phyloP scores from a whole-genome alignment of 2,113 vertebrate species.

The Pelodiscus sinensis region DNA sequence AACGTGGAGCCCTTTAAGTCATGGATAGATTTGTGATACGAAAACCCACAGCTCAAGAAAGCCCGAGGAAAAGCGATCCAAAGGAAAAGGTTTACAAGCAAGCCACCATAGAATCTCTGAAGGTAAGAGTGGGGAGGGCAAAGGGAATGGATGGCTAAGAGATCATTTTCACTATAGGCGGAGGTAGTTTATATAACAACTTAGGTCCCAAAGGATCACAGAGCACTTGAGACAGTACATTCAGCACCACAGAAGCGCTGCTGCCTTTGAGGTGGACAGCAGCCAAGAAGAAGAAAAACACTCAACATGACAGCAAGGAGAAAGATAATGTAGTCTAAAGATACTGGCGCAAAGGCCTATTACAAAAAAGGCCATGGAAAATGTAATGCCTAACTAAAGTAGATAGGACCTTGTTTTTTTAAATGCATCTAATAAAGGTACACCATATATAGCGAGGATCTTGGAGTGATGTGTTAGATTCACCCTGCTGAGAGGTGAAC shows the following conservation, averaged over 20 bases:
- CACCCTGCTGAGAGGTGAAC: not conserved
- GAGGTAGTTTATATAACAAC: not conserved
- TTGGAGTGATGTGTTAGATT: not conserved
- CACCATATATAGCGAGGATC: not conserved
- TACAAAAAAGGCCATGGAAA: not conserved
- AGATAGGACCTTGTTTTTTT: not conserved
- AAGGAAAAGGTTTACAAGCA: slow-evolving; percentile 84
- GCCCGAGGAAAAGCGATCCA: slow-evolving; percentile 54
- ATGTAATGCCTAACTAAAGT: not conserved
- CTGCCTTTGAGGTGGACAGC: not conserved
- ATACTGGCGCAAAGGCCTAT: not conserved
- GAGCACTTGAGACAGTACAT: not conserved
- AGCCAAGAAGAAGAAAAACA: not conserved
- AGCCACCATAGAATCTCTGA: slow-evolving; percentile 90
- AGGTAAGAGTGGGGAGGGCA: slow-evolving; percentile 78
- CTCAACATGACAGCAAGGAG: not conserved
- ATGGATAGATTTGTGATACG: slow-evolving; percentile 93
- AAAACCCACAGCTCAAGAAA: slow-evolving; percentile 68
- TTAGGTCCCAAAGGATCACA: not conserved
- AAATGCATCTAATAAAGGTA: not conserved
- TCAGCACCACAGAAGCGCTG: not conserved
- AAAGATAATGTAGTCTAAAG: not conserved
- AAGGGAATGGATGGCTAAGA: not conserved
- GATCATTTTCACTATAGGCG: not conserved
- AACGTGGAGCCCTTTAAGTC: not conserved